phyloP scores from a whole-genome alignment of 2,113 vertebrate genomes.

The Cololabis saira region DNA sequence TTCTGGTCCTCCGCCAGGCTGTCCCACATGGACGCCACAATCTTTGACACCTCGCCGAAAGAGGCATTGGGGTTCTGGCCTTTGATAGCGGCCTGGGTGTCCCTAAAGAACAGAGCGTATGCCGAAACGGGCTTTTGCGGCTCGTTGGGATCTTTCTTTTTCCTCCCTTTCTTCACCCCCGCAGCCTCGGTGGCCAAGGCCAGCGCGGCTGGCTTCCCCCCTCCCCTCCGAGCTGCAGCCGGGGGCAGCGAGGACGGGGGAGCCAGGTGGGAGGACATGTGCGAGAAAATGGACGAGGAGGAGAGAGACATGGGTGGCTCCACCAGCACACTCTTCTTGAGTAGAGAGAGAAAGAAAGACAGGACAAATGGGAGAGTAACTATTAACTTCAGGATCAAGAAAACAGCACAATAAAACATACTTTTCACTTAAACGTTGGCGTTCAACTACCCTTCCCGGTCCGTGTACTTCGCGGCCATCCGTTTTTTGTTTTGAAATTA shows the following conservation, averaged over 20 bases:
- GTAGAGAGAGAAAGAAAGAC: neutral
- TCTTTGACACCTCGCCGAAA: slow-evolving; percentile 93
- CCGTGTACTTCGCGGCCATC: too few relatives aligned
- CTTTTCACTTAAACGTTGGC: too few relatives aligned
- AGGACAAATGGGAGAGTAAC: neutral
- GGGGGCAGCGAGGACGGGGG: slow-evolving; percentile 45
- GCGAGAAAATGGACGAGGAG: slow-evolving; percentile 67
- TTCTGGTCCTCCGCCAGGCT: slow-evolving; percentile 94
- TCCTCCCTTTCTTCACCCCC: slow-evolving; percentile 80
- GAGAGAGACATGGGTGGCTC: slow-evolving; percentile 77
- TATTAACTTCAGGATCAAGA: slow-evolving; percentile 18
- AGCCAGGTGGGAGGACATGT: slow-evolving; percentile 53
- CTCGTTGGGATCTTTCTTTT: slow-evolving; percentile 93
- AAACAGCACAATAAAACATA: too few relatives aligned
- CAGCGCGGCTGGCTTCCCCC: slow-evolving; percentile 61
- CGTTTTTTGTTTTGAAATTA: too few relatives aligned
- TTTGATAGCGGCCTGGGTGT: slow-evolving; percentile 93
- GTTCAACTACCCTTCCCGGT: too few relatives aligned
- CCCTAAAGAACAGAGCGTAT: slow-evolving; percentile 92
- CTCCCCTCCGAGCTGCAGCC: slow-evolving; percentile 70
- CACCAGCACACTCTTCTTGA: slow-evolving; percentile 78
- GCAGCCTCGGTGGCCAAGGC: neutral
- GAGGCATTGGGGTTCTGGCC: slow-evolving; percentile 94
- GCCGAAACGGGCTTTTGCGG: slow-evolving; percentile 92
- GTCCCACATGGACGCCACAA: slow-evolving; percentile 96